Evolutionary conservation across 2,797 vertebrate genomes (phyloP).

Genomic region (Sorex maritimensis): DNA sequence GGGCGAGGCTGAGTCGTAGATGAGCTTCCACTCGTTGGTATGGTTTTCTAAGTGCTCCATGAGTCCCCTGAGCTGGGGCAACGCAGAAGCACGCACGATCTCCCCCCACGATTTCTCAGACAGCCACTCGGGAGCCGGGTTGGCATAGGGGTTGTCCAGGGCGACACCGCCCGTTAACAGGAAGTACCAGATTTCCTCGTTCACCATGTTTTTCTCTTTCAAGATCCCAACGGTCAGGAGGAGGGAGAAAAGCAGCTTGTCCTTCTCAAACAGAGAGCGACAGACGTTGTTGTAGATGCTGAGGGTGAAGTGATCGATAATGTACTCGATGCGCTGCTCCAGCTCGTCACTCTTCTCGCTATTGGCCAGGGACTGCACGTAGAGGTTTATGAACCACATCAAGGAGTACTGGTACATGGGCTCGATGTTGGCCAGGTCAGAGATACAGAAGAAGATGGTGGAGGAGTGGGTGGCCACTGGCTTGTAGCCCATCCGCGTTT

Average conservation of each 20-base stretch:
- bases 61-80: slow-evolving; percentile 91
- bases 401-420: slow-evolving; percentile 98
- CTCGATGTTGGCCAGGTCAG: slow-evolving; percentile 96
- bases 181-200: slow-evolving; percentile 94
- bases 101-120: slow-evolving; percentile 96
- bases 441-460: slow-evolving; percentile 97
- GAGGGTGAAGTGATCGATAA: slow-evolving; percentile 94
- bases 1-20: slow-evolving; percentile 95
- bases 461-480: slow-evolving; percentile 96
- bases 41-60: slow-evolving; percentile 92
- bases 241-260: slow-evolving; percentile 97
- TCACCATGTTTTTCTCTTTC: slow-evolving; percentile 92
- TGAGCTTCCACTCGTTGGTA: slow-evolving; percentile 91
- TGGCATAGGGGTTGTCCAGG: slow-evolving; percentile 95
- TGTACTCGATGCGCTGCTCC: slow-evolving; percentile 92
- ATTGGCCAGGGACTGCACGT: slow-evolving; percentile 93
- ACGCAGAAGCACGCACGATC: slow-evolving; percentile 93
- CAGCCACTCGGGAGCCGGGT: slow-evolving; percentile 95
- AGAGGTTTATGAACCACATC: slow-evolving; percentile 96
- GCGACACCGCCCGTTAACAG: slow-evolving; percentile 96
- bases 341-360: slow-evolving; percentile 93
- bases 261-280: slow-evolving; percentile 97
- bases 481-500: slow-evolving; percentile 96
- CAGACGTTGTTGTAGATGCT: slow-evolving; percentile 97
- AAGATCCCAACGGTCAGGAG: slow-evolving; percentile 95